Conservation (phyloP, 2,113 vertebrate genomes). For the Gracilinanus agilis region DNA sequence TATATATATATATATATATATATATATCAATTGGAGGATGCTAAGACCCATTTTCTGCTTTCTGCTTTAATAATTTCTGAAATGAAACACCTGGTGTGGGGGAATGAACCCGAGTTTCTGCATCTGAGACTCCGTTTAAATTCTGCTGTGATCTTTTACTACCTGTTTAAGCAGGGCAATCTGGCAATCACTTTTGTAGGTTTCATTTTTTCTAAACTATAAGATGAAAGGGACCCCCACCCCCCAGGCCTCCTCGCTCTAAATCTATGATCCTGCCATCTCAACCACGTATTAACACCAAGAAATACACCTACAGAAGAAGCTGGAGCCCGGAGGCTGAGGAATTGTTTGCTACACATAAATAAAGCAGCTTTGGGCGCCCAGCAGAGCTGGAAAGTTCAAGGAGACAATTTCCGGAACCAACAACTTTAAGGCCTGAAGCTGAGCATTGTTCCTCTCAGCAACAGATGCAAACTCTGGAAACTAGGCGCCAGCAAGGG, state of each 20-base stretch:
- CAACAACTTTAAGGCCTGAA: neutral
- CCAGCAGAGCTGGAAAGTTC: neutral
- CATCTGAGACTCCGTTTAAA: neutral
- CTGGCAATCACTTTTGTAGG: neutral
- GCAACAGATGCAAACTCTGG: neutral
- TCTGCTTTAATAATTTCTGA: neutral
- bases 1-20: too few species aligned
- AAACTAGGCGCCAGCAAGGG: neutral
- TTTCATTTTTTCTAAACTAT: neutral
- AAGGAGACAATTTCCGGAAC: neutral
- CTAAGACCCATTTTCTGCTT: neutral
- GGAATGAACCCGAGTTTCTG: neutral
- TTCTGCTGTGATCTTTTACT: neutral
- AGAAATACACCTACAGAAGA: neutral
- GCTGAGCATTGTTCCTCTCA: too few species aligned
- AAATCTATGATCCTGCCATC: neutral
- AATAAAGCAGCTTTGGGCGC: too few species aligned
- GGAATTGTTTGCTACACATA: too few species aligned
- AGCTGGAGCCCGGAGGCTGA: neutral
- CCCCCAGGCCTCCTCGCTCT: too few species aligned
- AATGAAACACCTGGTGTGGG: neutral
- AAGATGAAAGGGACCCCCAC: neutral
- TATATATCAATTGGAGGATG: too few species aligned
- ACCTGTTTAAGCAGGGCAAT: neutral
- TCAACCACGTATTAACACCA: neutral